Evolutionary conservation across 2,888 invertebrate genomes (phyloP), one percentile per base, ranked within the genome.

Genomic region (Caenorhabditis sinica): DNA sequence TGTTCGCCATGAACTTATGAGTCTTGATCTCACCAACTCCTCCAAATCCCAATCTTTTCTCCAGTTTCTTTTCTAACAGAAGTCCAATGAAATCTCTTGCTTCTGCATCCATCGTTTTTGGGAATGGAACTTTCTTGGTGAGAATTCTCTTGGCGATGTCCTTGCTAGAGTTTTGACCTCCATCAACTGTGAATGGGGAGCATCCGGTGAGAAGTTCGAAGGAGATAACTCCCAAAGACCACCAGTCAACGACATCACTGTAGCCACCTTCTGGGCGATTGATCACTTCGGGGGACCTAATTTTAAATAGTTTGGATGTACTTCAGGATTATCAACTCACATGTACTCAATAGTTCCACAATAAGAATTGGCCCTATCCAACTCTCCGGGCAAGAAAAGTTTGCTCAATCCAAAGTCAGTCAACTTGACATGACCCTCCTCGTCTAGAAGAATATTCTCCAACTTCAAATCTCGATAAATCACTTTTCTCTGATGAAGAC

Each of bases 311-410:
- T 25, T 66, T 8, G 36, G 36, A 9, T 11, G 23, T 5, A 40
- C 17, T 2, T 28, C 15, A 11, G 28, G 13, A 9, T 43, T 9
- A 2, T 40, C 40, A 6, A 66, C 83, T 80, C 36, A 87, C 98
- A 98, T 98, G 94, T 98, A 98, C 93, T 98, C 98, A 91, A 98
- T 96, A 86, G 98, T 98, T 58, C 98, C 98, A 93, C 98, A 98
- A 94, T 97, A 98, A 86, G 97, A 97, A 94, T 97, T 97, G 0
- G 98, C 96, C 95, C 94, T 66, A 40, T 88, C 87, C 51, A 89
- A 58, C 51, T 87, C 89, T 53, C 86, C 89, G 0, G 88, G 88
- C 11, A 81, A 43, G 20, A 89, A 74, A 13, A 89, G 69, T 94
- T 98, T 98, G 93, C 97, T 97, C 53, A 98, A 95, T 0, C 98